phyloP scores from a whole-genome alignment of 1,140 invertebrate genomes.

The Ptiloglossa arizonensis region DNA sequence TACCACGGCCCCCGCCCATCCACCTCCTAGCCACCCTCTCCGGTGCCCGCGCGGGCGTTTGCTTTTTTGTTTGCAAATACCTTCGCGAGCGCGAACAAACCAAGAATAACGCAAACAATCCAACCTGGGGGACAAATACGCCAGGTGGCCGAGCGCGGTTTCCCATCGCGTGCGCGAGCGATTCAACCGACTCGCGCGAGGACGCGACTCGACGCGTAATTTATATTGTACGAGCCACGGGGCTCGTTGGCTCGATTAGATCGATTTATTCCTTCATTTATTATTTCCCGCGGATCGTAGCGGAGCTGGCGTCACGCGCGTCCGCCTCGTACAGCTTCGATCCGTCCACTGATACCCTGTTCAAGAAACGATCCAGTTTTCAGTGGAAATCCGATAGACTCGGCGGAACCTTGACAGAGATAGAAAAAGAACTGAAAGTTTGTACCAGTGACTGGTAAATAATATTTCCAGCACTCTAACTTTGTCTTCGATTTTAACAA shows the following conservation, averaged over 20 bases:
- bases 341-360: too few relatives aligned
- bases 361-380: too few relatives aligned
- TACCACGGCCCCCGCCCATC: too few relatives aligned
- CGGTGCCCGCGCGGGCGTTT: conserved; percentile 25
- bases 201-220: conserved; percentile 36
- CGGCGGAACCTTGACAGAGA: too few relatives aligned
- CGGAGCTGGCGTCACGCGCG: background rate
- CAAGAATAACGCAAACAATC: conserved; percentile 66
- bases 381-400: too few relatives aligned
- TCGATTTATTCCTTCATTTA: conserved; percentile 47
- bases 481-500: too few relatives aligned
- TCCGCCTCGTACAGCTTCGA: background rate
- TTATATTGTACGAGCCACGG: conserved; percentile 42
- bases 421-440: too few relatives aligned
- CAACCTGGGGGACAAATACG: conserved; percentile 43
- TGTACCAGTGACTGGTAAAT: too few relatives aligned
- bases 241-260: conserved; percentile 27
- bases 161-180: conserved; percentile 30
- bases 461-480: too few relatives aligned
- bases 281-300: conserved; percentile 38
- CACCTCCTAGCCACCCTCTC: too few relatives aligned
- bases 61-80: conserved; percentile 67
- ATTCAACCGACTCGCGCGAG: background rate
- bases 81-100: conserved; percentile 47
- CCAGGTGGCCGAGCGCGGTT: conserved; percentile 37